Conservation (phyloP, 2,113 vertebrate genomes). For the Isurus oxyrinchus region DNA sequence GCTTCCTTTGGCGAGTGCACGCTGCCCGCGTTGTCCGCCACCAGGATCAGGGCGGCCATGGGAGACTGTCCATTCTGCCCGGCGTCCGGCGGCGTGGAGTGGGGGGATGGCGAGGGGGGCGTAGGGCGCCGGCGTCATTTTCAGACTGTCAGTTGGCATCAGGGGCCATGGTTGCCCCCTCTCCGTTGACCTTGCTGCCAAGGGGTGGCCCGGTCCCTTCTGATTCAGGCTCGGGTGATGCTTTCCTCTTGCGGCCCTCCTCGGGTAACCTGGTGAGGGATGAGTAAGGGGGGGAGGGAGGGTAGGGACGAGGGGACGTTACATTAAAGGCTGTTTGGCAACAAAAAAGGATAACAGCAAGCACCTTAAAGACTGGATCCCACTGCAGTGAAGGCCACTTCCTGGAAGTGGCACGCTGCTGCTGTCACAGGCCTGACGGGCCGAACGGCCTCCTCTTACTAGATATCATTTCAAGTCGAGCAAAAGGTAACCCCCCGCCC, state of each 20-base stretch:
- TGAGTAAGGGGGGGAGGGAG: not conserved
- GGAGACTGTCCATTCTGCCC: conserved; percentile 91
- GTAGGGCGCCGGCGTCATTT: conserved; percentile 73
- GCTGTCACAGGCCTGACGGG: conserved; percentile 54
- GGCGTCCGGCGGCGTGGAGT: conserved; percentile 84
- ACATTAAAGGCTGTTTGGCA: not conserved
- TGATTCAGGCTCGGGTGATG: conserved; percentile 80
- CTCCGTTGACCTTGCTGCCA: conserved; percentile 75
- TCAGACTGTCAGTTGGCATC: conserved; percentile 72
- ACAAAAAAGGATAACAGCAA: conserved; percentile 63
- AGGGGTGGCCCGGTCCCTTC: conserved; percentile 66
- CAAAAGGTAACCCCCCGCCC: no score
- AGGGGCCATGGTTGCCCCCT: conserved; percentile 84
- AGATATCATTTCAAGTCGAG: no score
- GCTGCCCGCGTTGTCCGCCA: conserved; percentile 89
- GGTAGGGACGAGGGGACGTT: not conserved
- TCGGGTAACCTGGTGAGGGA: conserved; percentile 54
- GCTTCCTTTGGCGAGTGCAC: conserved; percentile 86
- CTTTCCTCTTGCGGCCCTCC: conserved; percentile 74
- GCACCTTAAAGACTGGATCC: conserved; percentile 77
- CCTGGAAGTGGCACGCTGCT: conserved; percentile 80
- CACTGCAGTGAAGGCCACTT: conserved; percentile 71
- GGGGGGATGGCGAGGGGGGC: conserved; percentile 76
- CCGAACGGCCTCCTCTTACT: not conserved
- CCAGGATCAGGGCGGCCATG: conserved; percentile 90